Conservation (phyloP, 1,140 invertebrate species). For the Papilio glaucus region DNA sequence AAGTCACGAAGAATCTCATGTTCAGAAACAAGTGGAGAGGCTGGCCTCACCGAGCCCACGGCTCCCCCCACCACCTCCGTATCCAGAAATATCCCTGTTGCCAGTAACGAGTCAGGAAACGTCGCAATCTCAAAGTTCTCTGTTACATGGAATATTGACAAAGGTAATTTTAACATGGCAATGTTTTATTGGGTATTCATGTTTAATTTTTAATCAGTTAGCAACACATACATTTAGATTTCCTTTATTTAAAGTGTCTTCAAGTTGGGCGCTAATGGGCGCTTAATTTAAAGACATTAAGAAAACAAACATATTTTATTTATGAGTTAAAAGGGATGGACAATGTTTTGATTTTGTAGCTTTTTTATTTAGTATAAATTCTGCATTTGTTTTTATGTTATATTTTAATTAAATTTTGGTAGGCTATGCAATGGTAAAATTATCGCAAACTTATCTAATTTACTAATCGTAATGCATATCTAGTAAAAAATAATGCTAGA, state of each 20-base stretch:
- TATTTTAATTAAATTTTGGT: background rate
- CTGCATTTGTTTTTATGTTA: background rate
- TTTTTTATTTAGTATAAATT: background rate
- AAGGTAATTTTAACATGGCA: conserved; percentile 78
- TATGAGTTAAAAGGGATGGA: conserved; percentile 32
- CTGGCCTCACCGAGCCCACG: conserved; percentile 65
- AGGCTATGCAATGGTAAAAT: background rate
- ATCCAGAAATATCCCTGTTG: conserved; percentile 90
- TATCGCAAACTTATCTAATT: background rate
- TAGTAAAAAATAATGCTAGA: background rate
- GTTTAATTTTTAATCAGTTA: conserved; percentile 21
- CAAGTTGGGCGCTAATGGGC: background rate
- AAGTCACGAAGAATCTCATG: conserved; percentile 58
- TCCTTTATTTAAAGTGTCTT: conserved; percentile 25
- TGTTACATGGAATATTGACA: conserved; percentile 90
- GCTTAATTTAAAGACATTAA: conserved; percentile 7
- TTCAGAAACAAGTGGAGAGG: conserved; percentile 58
- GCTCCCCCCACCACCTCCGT: conserved; percentile 86
- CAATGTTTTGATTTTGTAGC: background rate
- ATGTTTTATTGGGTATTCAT: background rate
- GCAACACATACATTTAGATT: conserved; percentile 28
- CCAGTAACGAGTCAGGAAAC: conserved; percentile 84
- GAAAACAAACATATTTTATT: conserved; percentile 12
- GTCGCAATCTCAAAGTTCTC: conserved; percentile 83
- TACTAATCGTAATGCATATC: conserved; percentile 1